These are phyloP conservation scores for Ptychodera flava DNA, from an alignment of 35 echinoderm and acorn worm species.

Conservation along the genomic window DNA sequence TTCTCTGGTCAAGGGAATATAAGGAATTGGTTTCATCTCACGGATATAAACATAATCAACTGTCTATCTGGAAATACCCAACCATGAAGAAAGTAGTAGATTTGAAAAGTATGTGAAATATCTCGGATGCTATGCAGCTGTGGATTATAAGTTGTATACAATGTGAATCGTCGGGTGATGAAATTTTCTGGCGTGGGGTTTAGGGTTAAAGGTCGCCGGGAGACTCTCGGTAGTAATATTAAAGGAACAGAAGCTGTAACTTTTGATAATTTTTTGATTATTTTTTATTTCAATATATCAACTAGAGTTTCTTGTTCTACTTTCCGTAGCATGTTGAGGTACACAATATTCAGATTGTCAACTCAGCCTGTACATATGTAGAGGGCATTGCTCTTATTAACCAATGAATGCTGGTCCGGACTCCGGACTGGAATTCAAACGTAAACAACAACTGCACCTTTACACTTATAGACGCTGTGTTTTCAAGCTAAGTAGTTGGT, in stretches of 20 bases:
- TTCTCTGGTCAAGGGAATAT: constrained; percentile 73
- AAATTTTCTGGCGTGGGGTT: not conserved
- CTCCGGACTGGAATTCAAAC: too few relatives aligned
- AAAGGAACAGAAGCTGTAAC: not conserved
- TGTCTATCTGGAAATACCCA: constrained; percentile 90
- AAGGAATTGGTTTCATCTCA: constrained; percentile 74
- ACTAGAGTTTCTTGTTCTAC: too few relatives aligned
- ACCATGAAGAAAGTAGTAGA: constrained; percentile 72
- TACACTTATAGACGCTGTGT: too few relatives aligned
- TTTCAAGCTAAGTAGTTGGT: too few relatives aligned
- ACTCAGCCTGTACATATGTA: too few relatives aligned
- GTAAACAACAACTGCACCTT: too few relatives aligned
- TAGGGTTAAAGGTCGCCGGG: not conserved
- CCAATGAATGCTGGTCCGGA: too few relatives aligned
- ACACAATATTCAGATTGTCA: too few relatives aligned
- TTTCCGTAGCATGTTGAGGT: too few relatives aligned
- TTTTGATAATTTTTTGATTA: not conserved
- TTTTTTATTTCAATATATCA: too few relatives aligned
- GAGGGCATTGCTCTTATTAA: too few relatives aligned
- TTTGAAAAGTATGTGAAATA: constrained; percentile 53
- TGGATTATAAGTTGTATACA: not conserved
- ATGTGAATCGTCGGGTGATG: not conserved
- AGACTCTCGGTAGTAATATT: not conserved
- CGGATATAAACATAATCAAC: constrained; percentile 75
- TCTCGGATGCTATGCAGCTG: not conserved